phyloP scores from a whole-genome alignment of 2,113 vertebrate species.

The Coreoperca whiteheadi region DNA sequence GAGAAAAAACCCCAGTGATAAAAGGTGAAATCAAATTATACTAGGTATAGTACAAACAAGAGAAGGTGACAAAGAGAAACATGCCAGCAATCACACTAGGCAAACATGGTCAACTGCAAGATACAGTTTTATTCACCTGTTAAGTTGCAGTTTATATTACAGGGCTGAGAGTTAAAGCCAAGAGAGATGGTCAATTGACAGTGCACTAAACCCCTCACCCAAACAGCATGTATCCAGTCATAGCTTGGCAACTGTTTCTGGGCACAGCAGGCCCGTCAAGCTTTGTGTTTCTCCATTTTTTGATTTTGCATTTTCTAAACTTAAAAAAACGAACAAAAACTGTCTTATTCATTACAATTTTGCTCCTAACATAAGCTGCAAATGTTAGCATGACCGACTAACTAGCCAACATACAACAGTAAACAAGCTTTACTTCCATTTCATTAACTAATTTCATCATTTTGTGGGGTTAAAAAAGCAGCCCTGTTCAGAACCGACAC shows the following conservation, averaged over 20 bases:
- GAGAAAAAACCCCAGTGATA: neutral
- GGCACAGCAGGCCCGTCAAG: neutral
- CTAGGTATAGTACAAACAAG: neutral
- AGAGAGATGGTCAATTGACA: neutral
- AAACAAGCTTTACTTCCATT: neutral
- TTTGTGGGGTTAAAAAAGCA: neutral
- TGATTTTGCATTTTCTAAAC: neutral
- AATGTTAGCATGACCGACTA: neutral
- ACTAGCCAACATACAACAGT: neutral
- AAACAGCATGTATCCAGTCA: neutral
- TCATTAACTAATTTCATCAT: neutral
- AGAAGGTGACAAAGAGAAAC: constrained; percentile 9
- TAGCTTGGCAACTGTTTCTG: neutral
- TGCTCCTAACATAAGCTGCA: neutral
- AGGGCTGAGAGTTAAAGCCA: constrained; percentile 18
- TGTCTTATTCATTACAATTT: too few species aligned
- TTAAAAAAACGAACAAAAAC: too few species aligned
- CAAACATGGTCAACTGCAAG: constrained; percentile 45
- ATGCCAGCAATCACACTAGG: neutral
- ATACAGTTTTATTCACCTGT: constrained; percentile 34
- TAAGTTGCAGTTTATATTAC: constrained; percentile 5
- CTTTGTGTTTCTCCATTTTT: neutral
- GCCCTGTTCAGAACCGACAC: too few species aligned
- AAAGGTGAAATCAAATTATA: constrained; percentile 7
- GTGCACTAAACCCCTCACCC: neutral